Base-by-base conservation (phyloP, 2,113 vertebrate genomes). In the Calidris pygmaea region DNA sequence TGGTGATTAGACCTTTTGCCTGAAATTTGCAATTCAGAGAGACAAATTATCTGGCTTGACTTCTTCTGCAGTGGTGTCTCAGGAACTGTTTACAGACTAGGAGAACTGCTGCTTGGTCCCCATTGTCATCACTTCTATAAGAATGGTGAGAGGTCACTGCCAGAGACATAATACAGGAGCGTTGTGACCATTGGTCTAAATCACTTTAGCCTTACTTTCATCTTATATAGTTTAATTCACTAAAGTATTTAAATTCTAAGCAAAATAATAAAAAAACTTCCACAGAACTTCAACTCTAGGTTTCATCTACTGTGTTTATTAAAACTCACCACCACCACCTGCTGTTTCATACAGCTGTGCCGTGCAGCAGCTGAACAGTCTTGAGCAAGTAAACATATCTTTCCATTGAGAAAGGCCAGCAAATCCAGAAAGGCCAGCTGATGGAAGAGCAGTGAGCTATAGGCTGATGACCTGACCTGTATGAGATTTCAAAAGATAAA, bases 111-210 rank as follows among this genome's bases (percentile, higher is more conserved):
- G 20, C 20, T 74, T 45, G 3, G 23, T 70, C 10, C 30, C 6
- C 4, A 11, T 9, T 4, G 0, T 16, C 8, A 13, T 56, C 20
- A 35, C 6, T 4, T 3, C 0, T 1, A 4, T 41, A 37, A 30
- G 34, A 66, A 48, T 0, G 47, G 23, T 13, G 15, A 87, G 53
- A 68, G 8, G 7, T 34, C 18, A 27, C 12, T 47, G 34, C 14
- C 1, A 1, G 29, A 39, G 35, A 26, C 9, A 23, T 4, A 65
- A 39, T 6, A 30, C 12, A 55, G 20, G 17, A 39, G 21, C 22
- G 24, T 18, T 24, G 50, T n/a, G 18, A 56, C 17, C 23, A 8
- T 71, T 73, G 20, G 6, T 66, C 50, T 85, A 39, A 84, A 78
- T 5, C 6, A 39, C 16, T 59, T 83, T 62, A 23, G 13, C 47